Percentiles rank a stretch among this genome's conserved stretches.
Conservation (phyloP, 2,888 invertebrate genomes). For the Formica aserva region DNA sequence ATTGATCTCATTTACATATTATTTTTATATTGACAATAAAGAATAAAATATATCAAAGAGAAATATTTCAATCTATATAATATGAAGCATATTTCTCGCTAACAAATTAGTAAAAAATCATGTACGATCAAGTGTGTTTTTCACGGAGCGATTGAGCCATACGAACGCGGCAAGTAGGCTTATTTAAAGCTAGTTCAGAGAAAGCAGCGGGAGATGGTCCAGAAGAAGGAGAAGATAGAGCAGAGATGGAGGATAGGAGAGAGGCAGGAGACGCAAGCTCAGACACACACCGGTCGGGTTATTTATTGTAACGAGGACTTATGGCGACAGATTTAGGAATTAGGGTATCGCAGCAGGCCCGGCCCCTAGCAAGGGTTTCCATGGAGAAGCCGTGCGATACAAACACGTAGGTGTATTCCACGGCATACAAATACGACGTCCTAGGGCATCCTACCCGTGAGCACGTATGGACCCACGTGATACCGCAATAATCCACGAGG, state of each 20-base stretch:
- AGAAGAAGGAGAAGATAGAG: constrained; percentile 33
- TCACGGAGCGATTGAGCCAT: constrained; percentile 15
- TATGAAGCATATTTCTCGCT: not conserved
- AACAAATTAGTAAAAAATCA: constrained; percentile 9
- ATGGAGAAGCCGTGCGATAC: constrained; percentile 79
- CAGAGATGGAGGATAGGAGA: constrained; percentile 57
- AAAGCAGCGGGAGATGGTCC: constrained; percentile 63
- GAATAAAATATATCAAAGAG: not conserved
- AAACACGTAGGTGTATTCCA: constrained; percentile 77
- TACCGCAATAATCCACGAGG: constrained; percentile 86
- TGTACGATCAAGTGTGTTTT: not conserved
- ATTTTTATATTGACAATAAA: not conserved
- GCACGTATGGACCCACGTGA: constrained; percentile 85
- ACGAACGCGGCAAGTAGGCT: constrained; percentile 55
- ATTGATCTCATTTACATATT: not conserved
- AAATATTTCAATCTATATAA: not conserved
- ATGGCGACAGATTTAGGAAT: constrained; percentile 86
- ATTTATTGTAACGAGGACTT: constrained; percentile 86
- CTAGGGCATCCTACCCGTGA: constrained; percentile 78
- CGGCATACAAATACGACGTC: constrained; percentile 79
- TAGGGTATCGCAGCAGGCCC: constrained; percentile 85
- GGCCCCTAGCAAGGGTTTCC: constrained; percentile 83
- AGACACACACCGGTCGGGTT: constrained; percentile 80
- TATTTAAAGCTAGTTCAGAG: constrained; percentile 68
- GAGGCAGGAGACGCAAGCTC: constrained; percentile 74